Evolutionary conservation across 2,797 vertebrate species (phyloP).

Genomic region (Acrocephalus scirpaceus): DNA sequence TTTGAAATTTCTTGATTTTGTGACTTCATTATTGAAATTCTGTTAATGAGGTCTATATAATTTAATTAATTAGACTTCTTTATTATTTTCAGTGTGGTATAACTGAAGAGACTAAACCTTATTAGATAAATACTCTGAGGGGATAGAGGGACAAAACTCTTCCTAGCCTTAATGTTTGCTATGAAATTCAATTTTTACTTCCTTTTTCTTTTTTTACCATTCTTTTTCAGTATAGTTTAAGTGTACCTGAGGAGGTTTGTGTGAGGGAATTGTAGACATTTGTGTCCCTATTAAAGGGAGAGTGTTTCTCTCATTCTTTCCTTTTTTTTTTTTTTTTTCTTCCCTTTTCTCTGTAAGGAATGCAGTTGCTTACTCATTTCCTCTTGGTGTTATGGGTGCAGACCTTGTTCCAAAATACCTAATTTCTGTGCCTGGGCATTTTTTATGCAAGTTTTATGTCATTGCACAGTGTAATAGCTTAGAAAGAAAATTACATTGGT

Average conservation of each 20-base stretch:
- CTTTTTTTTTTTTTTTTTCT: no score
- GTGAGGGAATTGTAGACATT: not conserved
- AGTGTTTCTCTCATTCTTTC: rapidly evolving
- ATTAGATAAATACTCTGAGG: not conserved
- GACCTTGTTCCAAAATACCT: not conserved
- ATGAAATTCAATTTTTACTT: not conserved
- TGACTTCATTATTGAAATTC: not conserved
- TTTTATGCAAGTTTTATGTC: not conserved
- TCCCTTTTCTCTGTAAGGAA: not conserved
- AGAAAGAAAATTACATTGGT: not conserved
- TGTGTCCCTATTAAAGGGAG: not conserved
- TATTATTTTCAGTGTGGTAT: not conserved
- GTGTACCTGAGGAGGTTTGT: not conserved
- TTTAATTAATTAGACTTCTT: not conserved
- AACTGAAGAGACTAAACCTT: not conserved
- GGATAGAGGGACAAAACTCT: not conserved
- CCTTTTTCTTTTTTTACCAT: not conserved
- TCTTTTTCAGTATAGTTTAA: not conserved
- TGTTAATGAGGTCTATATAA: not conserved
- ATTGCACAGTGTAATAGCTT: not conserved
- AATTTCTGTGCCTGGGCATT: not conserved
- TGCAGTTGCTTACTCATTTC: not conserved
- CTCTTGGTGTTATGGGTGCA: not conserved
- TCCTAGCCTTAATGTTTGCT: not conserved
- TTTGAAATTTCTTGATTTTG: not conserved